Base-by-base conservation (phyloP, 2,888 invertebrate species). In the Synanthedon formicaeformis region DNA sequence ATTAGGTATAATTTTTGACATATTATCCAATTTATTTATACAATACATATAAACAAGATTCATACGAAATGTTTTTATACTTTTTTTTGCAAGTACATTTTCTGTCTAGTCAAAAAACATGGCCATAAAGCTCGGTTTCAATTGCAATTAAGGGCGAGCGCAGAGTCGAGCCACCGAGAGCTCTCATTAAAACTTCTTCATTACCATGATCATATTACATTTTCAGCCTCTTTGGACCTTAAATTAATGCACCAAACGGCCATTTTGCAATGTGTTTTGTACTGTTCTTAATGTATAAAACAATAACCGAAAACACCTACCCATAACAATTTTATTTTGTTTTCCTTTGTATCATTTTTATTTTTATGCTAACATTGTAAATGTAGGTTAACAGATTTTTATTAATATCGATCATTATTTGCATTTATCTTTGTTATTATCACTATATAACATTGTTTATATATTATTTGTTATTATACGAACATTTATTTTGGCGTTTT, bases 161-260 rank as follows among this genome's bases (percentile, higher is more conserved):
- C 27, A 16, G n/a, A 40, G 41, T 6, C 41, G 50, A 27, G 48
- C 48, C 40, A 50, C 41, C 41, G 50, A 41, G 48, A 34, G 51
- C 45, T 45, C 51, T 53, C 51, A 51, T 53, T 53, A 53, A 53
- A 53, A 53, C 51, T 53, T 53, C 51, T 51, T 48, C 51, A 48
- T 53, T 51, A 53, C 51, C 41, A 51, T 14, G 45, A 45, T 45
- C 45, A 45, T 14, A 45, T 13, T 14, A 13, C 45, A 14, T 14
- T 45, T 45, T n/a, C 45, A 50, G 45, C 51, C 54, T 52, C 41
- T 6, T 62, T 55, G 55, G 56, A 56, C 55, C 57, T 50, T 51
- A 27, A 50, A 53, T 63, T 62, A 62, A 63, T 53, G 55, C 27
- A 56, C 56, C n/a, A 14, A 45, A 45, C 45, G 45, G 45, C 11